A percentile compares a stretch with the other conserved stretches of the same genome.
Evolutionary conservation across 2,797 vertebrate species (phyloP).

Genomic region (Lophotriccus pileatus): DNA sequence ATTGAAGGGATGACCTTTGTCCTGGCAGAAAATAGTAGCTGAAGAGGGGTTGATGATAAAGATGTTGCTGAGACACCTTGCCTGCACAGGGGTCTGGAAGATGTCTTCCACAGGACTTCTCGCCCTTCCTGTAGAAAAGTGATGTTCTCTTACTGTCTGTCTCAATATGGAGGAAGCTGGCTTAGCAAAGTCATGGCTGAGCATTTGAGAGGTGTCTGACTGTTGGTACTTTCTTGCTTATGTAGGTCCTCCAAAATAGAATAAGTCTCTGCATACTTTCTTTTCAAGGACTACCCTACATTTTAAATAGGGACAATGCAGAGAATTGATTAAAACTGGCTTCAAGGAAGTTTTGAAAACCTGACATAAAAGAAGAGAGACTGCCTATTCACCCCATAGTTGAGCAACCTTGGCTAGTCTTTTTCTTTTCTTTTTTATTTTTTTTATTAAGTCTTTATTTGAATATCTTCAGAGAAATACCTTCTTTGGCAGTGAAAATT

Average conservation of each 20-base stretch:
- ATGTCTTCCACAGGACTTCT: background rate
- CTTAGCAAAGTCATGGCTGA: background rate
- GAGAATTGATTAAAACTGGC: background rate
- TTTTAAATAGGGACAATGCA: background rate
- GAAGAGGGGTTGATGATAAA: background rate
- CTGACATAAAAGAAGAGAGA: background rate
- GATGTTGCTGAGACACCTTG: background rate
- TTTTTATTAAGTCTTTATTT: background rate
- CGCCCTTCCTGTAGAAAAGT: background rate
- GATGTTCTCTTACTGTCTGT: background rate
- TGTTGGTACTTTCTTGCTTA: background rate
- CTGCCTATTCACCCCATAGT: background rate
- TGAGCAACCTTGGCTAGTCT: background rate
- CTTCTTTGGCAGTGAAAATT: conserved; percentile 50
- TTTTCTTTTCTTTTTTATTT: background rate
- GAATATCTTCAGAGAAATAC: conserved; percentile 7
- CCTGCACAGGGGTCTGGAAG: background rate
- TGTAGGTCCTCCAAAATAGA: background rate
- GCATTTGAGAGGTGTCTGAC: background rate
- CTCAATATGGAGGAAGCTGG: background rate
- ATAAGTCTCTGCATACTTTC: background rate
- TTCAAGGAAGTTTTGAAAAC: conserved; percentile 32
- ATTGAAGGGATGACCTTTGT: background rate
- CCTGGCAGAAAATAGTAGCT: background rate
- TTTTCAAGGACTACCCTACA: background rate